A percentile compares a stretch with the other conserved stretches of the same genome.
These are phyloP conservation scores for Eristalis arbustorum DNA, from an alignment of 2,888 invertebrate species.

Conservation along the genomic window DNA sequence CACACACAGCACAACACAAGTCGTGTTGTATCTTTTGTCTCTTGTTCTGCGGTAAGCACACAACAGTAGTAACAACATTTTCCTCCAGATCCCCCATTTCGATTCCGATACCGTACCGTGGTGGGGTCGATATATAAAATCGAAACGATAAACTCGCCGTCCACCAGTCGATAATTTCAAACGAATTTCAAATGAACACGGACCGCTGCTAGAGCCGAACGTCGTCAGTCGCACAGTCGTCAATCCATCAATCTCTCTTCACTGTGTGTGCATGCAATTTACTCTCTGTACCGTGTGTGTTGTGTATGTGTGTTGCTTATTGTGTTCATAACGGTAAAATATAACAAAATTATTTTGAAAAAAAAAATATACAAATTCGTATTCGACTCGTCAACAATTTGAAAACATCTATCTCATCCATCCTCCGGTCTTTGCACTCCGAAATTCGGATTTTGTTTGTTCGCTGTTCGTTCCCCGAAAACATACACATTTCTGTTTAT, in stretches of 20 bases:
- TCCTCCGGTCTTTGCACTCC: conserved; percentile 9
- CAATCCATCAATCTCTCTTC: background rate
- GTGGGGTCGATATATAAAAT: conserved; percentile 72
- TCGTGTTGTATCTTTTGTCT: conserved; percentile 46
- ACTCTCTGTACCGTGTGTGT: conserved; percentile 21
- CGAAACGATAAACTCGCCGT: conserved; percentile 67
- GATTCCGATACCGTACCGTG: conserved; percentile 41
- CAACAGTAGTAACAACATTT: conserved; percentile 53
- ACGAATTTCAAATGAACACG: conserved; percentile 72
- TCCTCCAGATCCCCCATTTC: conserved; percentile 62
- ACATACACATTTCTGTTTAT: background rate
- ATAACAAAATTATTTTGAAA: conserved; percentile 1
- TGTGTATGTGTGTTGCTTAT: conserved; percentile 33
- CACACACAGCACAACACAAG: background rate
- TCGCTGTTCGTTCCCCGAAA: background rate
- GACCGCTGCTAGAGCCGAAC: conserved; percentile 64
- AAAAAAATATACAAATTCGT: background rate
- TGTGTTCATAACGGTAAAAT: conserved; percentile 21
- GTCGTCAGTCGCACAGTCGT: conserved; percentile 10
- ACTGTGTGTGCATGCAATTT: background rate
- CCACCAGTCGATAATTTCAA: conserved; percentile 72
- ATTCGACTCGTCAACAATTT: background rate
- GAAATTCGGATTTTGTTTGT: conserved; percentile 29
- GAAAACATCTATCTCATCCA: background rate
- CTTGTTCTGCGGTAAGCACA: conserved; percentile 25